Evolutionary conservation across 2,797 vertebrate genomes (phyloP).

Genomic region (Mus caroli): DNA sequence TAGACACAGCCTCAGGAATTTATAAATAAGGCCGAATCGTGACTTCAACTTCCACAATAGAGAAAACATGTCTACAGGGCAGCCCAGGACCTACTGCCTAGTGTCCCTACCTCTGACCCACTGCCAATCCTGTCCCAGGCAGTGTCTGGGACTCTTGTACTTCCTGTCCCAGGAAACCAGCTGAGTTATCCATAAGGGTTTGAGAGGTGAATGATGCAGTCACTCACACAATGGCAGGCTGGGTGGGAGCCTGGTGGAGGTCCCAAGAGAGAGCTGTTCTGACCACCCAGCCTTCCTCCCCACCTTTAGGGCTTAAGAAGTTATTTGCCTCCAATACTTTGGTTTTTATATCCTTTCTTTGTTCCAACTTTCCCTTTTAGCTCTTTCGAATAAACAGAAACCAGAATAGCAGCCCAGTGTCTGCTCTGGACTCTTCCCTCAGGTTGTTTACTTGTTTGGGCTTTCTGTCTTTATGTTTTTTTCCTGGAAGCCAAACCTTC

Average conservation of each 20-base stretch:
- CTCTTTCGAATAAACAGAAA: background rate
- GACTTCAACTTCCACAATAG: background rate
- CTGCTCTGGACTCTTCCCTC: background rate
- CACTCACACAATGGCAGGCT: too few relatives aligned
- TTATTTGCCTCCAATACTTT: background rate
- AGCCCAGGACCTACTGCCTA: background rate
- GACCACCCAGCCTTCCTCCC: background rate
- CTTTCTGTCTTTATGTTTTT: background rate
- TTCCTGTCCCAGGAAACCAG: background rate
- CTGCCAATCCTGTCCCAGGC: too few relatives aligned
- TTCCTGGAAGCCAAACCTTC: background rate
- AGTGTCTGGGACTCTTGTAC: background rate
- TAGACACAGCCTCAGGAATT: background rate
- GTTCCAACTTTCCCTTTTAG: conserved; percentile 1
- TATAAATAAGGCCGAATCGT: background rate
- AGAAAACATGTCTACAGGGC: background rate
- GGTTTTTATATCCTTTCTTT: background rate
- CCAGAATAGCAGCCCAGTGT: background rate
- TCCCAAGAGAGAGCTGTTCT: background rate
- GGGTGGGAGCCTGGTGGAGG: fast-evolving
- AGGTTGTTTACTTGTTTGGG: background rate
- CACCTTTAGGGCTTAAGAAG: background rate
- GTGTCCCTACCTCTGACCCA: too few relatives aligned
- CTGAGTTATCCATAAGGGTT: background rate
- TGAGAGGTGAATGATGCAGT: background rate